Base-by-base conservation (phyloP, 2,797 vertebrate species). In the Heterohyrax brucei region DNA sequence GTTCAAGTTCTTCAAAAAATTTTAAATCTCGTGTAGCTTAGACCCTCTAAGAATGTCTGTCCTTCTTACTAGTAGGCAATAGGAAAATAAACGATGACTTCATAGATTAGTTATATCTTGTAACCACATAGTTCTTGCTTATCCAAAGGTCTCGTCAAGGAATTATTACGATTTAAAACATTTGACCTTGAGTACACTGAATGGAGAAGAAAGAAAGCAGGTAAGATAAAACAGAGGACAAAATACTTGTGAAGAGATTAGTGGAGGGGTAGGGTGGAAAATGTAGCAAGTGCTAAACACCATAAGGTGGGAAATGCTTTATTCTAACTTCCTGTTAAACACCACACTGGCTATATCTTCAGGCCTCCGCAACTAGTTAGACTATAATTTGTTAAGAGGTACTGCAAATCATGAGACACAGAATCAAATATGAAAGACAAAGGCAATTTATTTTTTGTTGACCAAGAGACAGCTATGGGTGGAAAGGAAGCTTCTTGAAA, bases 391-490 rank as follows among this genome's bases (percentile, higher is more conserved):
- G 8, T 92, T 87, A 56, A 87, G 82, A 76, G 3, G 3, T 78
- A n/a, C 66, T 14, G 88, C 22, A 92, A 72, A 72, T 89, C 46
- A 50, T 26, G 88, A 82, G 75, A 89, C 13, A 26, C 4, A 1
- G 16, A 73, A 21, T 95, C 56, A 87, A 77, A 76, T 89, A 12
- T 77, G 64, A 88, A 95, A 89, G 53, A 89, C 10, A 78, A 56
- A 72, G 68, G 10, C 68, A 82, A 83, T 77, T 88, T 93, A 22
- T 78, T 89, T 94, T 19, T 84, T 85, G 9, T 10, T 72, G 28
- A 44, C 44, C 8, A 53, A 76, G 21, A 86, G 21, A 83, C 19
- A 83, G 14, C 33, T 82, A 24, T 9, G 84, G 21, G 10, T 82
- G 22, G 7, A 50, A 75, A 21, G 26, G 8, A 1, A 48, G 46